These are phyloP conservation scores for Bacillus rossius DNA, from an alignment of 1,140 invertebrate species.

Conservation along the genomic window DNA sequence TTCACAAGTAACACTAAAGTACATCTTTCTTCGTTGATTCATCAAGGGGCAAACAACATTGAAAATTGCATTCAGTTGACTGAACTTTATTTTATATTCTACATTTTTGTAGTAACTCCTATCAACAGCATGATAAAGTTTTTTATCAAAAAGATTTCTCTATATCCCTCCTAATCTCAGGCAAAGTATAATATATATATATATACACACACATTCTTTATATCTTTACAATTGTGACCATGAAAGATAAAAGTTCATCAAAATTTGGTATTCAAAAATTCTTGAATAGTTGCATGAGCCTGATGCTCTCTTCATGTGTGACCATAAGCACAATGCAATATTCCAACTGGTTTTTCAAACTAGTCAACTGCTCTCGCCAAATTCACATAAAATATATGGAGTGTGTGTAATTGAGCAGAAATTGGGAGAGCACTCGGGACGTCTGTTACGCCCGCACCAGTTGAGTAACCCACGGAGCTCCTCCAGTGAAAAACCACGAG, in stretches of 20 bases:
- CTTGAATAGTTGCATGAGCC: conserved; percentile 10
- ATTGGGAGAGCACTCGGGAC: neutral
- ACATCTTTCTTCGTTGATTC: conserved; percentile 24
- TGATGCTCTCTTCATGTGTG: conserved; percentile 3
- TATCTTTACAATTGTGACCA: conserved; percentile 25
- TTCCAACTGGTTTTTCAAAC: too few species aligned
- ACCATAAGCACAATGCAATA: too few species aligned
- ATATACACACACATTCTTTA: conserved; percentile 18
- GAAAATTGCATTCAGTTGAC: conserved; percentile 21
- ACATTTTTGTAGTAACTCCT: conserved; percentile 23
- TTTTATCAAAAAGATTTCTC: conserved; percentile 24
- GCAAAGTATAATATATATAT: conserved; percentile 24
- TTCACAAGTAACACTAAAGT: conserved; percentile 24
- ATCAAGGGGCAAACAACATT: conserved; percentile 21
- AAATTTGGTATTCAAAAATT: conserved; percentile 26
- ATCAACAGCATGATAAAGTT: conserved; percentile 27
- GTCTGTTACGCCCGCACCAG: conserved; percentile 4
- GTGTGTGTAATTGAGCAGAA: too few species aligned
- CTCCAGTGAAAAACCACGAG: neutral
- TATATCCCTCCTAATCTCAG: conserved; percentile 26
- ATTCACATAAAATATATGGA: too few species aligned
- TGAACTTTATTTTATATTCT: conserved; percentile 22
- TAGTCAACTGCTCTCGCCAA: too few species aligned
- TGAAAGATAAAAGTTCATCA: conserved; percentile 24
- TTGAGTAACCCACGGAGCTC: neutral